A percentile compares a stretch with the other conserved stretches of the same genome.
Evolutionary conservation across 2,113 vertebrate species (phyloP).

Genomic region (Penelope pileata): DNA sequence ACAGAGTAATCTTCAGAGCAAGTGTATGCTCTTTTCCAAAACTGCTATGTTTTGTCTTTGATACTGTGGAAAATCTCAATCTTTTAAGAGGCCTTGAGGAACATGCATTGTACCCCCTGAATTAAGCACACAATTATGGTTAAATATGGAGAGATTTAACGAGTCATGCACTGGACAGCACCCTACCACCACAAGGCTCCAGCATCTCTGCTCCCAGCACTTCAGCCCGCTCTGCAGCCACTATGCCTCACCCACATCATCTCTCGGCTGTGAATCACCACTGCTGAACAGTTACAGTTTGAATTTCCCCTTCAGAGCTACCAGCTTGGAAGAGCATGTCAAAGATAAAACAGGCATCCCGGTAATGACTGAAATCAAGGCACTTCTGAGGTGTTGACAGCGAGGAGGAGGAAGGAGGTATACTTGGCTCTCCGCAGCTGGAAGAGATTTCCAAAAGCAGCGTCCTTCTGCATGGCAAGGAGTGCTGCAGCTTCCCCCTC

Average conservation of each 20-base stretch:
- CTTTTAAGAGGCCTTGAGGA: neutral
- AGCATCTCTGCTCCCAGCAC: neutral
- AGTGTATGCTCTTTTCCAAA: neutral
- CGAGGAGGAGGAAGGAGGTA: conserved; percentile 43
- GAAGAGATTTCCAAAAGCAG: neutral
- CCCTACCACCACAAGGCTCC: neutral
- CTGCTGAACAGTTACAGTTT: neutral
- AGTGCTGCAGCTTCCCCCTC: neutral
- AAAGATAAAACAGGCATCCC: conserved; percentile 14
- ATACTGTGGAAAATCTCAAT: neutral
- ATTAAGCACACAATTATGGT: neutral
- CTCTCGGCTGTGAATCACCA: neutral
- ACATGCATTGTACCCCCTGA: neutral
- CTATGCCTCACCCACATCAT: neutral
- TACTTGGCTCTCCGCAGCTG: conserved; percentile 43
- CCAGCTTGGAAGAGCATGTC: neutral
- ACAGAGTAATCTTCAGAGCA: neutral
- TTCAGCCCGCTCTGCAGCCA: neutral
- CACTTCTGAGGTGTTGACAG: conserved; percentile 48
- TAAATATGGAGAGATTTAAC: neutral
- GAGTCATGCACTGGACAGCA: neutral
- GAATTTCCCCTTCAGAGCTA: neutral
- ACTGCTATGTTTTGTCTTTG: neutral
- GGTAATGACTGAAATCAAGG: neutral
- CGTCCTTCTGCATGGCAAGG: neutral